These are phyloP conservation scores for Athalia circularis DNA, from an alignment of 2,888 invertebrate species.

Conservation along the genomic window DNA sequence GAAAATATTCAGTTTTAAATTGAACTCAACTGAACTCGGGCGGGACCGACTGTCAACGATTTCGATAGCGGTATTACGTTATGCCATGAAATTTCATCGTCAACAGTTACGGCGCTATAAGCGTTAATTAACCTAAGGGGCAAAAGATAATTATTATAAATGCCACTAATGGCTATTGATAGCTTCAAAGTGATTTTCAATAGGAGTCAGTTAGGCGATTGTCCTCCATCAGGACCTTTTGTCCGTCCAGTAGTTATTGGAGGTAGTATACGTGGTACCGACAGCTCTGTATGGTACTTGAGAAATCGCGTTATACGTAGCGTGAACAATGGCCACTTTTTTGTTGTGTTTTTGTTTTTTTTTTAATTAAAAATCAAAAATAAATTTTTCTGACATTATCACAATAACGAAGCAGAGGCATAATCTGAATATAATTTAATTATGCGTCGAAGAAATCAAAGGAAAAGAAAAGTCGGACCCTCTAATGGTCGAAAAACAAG, in stretches of 20 bases:
- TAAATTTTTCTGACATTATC: too few relatives aligned
- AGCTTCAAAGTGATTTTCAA: constrained; percentile 34
- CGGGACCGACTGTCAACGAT: constrained; percentile 39
- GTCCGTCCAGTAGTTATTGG: background rate
- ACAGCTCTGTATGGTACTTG: background rate
- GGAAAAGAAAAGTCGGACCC: too few relatives aligned
- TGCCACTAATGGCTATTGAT: constrained; percentile 36
- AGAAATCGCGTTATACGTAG: too few relatives aligned
- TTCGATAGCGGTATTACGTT: constrained; percentile 12
- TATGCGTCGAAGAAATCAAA: too few relatives aligned
- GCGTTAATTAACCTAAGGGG: constrained; percentile 41
- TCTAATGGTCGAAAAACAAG: too few relatives aligned
- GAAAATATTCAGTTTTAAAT: background rate
- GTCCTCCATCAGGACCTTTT: background rate
- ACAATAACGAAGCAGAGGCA: too few relatives aligned
- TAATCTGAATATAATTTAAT: too few relatives aligned
- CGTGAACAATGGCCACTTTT: too few relatives aligned
- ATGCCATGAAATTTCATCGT: too few relatives aligned
- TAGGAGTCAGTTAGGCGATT: constrained; percentile 25
- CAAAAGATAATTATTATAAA: constrained; percentile 34
- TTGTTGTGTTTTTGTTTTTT: too few relatives aligned
- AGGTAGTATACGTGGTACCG: too few relatives aligned
- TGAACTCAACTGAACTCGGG: constrained; percentile 48
- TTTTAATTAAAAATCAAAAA: too few relatives aligned
- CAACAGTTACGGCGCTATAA: constrained; percentile 1